phyloP scores from a whole-genome alignment of 2,113 vertebrate genomes.

The Pogonocichla stellata region DNA sequence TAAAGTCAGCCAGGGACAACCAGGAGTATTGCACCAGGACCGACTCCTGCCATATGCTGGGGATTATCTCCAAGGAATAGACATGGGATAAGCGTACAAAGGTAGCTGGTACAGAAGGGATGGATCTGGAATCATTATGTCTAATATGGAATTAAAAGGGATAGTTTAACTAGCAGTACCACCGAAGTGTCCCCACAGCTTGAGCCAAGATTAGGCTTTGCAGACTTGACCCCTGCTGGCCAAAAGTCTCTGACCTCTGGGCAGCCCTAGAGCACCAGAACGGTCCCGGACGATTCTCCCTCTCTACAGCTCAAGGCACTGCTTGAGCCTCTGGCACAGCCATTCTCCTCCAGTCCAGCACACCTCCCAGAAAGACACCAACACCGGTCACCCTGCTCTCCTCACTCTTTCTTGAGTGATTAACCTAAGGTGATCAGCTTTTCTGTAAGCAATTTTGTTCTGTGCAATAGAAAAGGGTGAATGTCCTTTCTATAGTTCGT shows the following conservation, averaged over 20 bases:
- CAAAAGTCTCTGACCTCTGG: rapidly evolving
- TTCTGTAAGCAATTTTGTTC: background rate
- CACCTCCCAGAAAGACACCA: background rate
- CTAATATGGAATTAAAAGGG: background rate
- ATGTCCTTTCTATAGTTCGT: rapidly evolving
- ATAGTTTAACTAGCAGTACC: background rate
- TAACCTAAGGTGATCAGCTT: background rate
- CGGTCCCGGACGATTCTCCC: background rate
- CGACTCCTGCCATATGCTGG: background rate
- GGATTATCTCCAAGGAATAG: background rate
- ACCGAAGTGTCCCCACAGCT: background rate
- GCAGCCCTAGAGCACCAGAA: background rate
- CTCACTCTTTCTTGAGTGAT: background rate
- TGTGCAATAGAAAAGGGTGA: background rate
- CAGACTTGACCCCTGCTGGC: background rate
- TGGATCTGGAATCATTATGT: background rate
- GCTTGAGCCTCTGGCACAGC: background rate
- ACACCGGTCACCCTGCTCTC: rapidly evolving
- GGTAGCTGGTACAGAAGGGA: background rate
- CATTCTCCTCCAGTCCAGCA: background rate
- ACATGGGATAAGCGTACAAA: rapidly evolving
- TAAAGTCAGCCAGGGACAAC: background rate
- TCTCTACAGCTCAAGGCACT: background rate
- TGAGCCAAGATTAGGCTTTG: background rate
- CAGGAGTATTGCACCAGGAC: background rate